Evolutionary conservation across 1,140 invertebrate genomes (phyloP).

Genomic region (Microplitis mediator): DNA sequence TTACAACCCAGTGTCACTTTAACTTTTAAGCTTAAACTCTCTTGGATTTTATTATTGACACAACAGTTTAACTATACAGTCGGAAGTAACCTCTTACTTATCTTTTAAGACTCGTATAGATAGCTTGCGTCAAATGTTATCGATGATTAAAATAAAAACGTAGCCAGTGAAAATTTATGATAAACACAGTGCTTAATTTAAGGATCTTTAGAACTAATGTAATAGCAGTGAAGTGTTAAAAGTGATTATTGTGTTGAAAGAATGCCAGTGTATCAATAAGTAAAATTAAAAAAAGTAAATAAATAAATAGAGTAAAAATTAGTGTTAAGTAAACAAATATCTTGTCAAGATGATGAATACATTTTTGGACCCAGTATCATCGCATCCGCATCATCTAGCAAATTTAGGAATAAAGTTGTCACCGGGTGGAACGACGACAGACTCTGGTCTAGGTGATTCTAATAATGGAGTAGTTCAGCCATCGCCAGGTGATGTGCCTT

Average conservation of each 20-base stretch:
- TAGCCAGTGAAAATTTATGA: too few species aligned
- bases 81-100: neutral
- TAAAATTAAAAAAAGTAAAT: too few species aligned
- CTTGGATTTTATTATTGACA: neutral
- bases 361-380: conserved; percentile 64
- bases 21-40: neutral
- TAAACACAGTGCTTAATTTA: too few species aligned
- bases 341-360: conserved; percentile 66
- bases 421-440: conserved; percentile 48
- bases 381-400: conserved; percentile 61
- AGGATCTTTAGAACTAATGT: too few species aligned
- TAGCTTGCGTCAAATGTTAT: too few species aligned
- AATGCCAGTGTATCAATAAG: too few species aligned
- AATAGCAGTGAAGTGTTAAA: too few species aligned
- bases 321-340: neutral
- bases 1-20: neutral
- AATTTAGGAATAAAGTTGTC: conserved; percentile 63
- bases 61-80: neutral
- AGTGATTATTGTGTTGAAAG: too few species aligned
- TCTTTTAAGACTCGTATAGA: too few species aligned
- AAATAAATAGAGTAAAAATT: neutral
- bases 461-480: conserved; percentile 41
- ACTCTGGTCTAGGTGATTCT: conserved; percentile 16
- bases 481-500: conserved; percentile 46
- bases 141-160: too few species aligned